Conservation (phyloP, 2,888 invertebrate genomes). For the Dromius quadrimaculatus region DNA sequence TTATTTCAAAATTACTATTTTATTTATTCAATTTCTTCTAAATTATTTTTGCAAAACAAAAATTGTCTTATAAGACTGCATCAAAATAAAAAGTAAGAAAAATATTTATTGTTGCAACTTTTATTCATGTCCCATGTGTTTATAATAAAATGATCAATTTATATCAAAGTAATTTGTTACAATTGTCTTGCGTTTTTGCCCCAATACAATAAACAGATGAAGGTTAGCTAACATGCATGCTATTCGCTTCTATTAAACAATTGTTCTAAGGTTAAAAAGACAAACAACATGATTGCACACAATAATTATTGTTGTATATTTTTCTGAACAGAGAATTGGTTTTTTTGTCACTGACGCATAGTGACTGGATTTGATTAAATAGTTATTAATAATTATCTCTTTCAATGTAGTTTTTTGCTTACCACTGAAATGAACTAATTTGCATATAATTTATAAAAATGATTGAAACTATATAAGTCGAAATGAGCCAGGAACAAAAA, state of each 20-base stretch:
- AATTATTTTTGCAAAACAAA: no score
- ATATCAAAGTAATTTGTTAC: background rate
- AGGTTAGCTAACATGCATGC: conserved; percentile 35
- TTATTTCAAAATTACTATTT: no score
- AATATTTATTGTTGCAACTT: no score
- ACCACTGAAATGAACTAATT: background rate
- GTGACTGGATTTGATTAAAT: conserved; percentile 18
- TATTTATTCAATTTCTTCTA: no score
- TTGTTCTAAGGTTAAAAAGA: conserved; percentile 42
- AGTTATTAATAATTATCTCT: conserved; percentile 37
- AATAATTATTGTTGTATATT: conserved; percentile 43
- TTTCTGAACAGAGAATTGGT: conserved; percentile 30
- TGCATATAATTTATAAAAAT: no score
- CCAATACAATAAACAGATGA: conserved; percentile 8
- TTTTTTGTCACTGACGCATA: conserved; percentile 43
- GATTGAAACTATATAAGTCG: no score
- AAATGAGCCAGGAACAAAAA: no score
- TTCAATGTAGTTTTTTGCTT: background rate
- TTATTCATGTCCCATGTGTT: no score
- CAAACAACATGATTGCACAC: conserved; percentile 42
- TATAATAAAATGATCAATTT: conserved; percentile 23
- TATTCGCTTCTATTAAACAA: conserved; percentile 1
- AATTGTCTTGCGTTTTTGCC: conserved; percentile 9
- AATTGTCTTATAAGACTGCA: no score
- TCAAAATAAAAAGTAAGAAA: no score